Evolutionary conservation across 2,113 vertebrate genomes (phyloP).

Genomic region (Cebidichthys violaceus): DNA sequence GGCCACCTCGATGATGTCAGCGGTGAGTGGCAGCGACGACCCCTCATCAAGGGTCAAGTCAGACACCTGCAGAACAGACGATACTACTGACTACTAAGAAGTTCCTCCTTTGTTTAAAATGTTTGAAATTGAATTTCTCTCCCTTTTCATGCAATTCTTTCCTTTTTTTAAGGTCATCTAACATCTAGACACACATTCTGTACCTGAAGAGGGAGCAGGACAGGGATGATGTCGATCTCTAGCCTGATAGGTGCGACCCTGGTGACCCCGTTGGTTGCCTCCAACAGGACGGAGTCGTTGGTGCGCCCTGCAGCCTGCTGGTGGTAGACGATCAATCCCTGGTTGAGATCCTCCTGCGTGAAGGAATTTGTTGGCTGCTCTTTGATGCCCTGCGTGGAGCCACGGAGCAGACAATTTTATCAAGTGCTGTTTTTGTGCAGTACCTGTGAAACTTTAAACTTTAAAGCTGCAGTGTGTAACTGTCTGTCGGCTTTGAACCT

Average conservation of each 20-base stretch:
- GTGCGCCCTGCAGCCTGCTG: slow-evolving; percentile 78
- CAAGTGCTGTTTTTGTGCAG: background rate
- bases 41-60: slow-evolving; percentile 88
- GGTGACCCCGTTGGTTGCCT: slow-evolving; percentile 85
- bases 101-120: background rate
- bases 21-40: slow-evolving; percentile 79
- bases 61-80: slow-evolving; percentile 57
- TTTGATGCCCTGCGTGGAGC: slow-evolving; percentile 26
- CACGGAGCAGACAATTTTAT: background rate
- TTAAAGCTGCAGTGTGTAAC: background rate
- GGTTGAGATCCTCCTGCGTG: slow-evolving; percentile 87
- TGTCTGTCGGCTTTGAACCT: background rate
- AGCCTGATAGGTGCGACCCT: slow-evolving; percentile 80
- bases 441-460: background rate
- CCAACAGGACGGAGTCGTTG: slow-evolving; percentile 83
- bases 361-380: slow-evolving; percentile 78
- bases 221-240: slow-evolving; percentile 86
- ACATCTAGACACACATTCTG: background rate
- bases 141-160: background rate
- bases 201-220: slow-evolving; percentile 84
- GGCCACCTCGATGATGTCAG: slow-evolving; percentile 84
- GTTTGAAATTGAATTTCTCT: background rate
- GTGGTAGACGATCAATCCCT: slow-evolving; percentile 85
- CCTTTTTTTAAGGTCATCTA: background rate
- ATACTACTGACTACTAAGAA: background rate